Evolutionary conservation across 2,113 vertebrate species (phyloP).

Genomic region (Solea solea): DNA sequence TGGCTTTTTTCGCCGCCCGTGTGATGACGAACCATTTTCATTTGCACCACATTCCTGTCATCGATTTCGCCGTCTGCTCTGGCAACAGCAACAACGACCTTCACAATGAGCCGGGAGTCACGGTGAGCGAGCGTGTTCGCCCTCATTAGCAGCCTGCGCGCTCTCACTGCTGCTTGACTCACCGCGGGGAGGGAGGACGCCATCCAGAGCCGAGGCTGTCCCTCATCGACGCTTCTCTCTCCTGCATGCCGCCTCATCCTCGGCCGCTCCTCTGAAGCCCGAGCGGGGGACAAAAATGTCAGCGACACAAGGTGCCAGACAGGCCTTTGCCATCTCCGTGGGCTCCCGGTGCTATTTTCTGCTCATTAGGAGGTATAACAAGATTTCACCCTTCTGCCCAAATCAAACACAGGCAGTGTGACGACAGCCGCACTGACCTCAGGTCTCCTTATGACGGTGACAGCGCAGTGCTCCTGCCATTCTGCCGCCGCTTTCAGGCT

Average conservation of each 20-base stretch:
- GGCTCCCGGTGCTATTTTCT: conserved; percentile 28
- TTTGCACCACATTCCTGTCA: conserved; percentile 7
- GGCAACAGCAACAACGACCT: conserved; percentile 40
- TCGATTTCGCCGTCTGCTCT: background rate
- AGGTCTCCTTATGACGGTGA: conserved; percentile 52
- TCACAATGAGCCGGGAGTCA: background rate
- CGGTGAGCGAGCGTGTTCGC: background rate
- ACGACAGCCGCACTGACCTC: conserved; percentile 50
- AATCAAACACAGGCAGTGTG: conserved; percentile 54
- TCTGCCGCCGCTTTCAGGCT: background rate
- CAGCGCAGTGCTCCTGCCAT: background rate
- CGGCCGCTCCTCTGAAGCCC: conserved; percentile 26
- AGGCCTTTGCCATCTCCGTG: conserved; percentile 13
- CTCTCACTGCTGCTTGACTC: conserved; percentile 24
- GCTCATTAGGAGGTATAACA: conserved; percentile 68
- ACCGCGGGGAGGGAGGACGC: background rate
- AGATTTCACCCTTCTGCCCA: conserved; percentile 64
- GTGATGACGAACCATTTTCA: conserved; percentile 10
- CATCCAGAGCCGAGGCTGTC: background rate
- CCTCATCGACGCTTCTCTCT: conserved; percentile 1
- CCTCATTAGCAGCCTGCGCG: conserved; percentile 54
- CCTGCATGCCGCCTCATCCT: conserved; percentile 13
- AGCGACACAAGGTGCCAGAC: conserved; percentile 49
- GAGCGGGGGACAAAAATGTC: conserved; percentile 44
- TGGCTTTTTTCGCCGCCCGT: background rate